Evolutionary conservation across 1,140 invertebrate genomes (phyloP).

Genomic region (Phocides pigmalion): DNA sequence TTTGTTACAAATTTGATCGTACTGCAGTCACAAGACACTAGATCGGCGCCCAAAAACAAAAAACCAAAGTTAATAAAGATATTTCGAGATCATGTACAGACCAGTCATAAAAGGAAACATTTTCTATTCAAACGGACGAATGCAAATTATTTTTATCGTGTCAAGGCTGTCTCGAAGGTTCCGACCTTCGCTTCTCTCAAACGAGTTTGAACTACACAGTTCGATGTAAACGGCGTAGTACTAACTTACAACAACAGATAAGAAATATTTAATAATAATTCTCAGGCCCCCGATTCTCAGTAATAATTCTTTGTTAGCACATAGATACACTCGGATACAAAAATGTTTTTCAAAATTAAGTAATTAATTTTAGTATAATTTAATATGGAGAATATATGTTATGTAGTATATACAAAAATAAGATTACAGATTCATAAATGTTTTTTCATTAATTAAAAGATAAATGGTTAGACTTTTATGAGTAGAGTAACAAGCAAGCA

Average conservation of each 20-base stretch:
- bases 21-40: too few relatives aligned
- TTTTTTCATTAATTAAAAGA: too few relatives aligned
- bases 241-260: slow-evolving; percentile 1
- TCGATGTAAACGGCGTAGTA: slow-evolving; percentile 1
- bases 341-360: too few relatives aligned
- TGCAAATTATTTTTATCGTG: slow-evolving; percentile 61
- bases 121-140: slow-evolving; percentile 40
- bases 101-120: slow-evolving; percentile 31
- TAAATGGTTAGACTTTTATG: too few relatives aligned
- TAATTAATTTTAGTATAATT: too few relatives aligned
- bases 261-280: not conserved
- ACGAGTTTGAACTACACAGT: slow-evolving; percentile 34
- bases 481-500: too few relatives aligned
- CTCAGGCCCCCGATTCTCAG: not conserved
- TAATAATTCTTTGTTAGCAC: too few relatives aligned
- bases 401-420: too few relatives aligned
- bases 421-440: too few relatives aligned
- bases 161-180: slow-evolving; percentile 61
- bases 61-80: not conserved
- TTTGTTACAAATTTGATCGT: too few relatives aligned
- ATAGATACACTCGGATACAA: too few relatives aligned
- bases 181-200: slow-evolving; percentile 38
- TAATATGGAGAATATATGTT: too few relatives aligned
- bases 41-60: not conserved
- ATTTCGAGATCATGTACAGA: slow-evolving; percentile 10